Evolutionary conservation across 1,140 invertebrate genomes (phyloP).

Genomic region (Kradibia gibbosae): DNA sequence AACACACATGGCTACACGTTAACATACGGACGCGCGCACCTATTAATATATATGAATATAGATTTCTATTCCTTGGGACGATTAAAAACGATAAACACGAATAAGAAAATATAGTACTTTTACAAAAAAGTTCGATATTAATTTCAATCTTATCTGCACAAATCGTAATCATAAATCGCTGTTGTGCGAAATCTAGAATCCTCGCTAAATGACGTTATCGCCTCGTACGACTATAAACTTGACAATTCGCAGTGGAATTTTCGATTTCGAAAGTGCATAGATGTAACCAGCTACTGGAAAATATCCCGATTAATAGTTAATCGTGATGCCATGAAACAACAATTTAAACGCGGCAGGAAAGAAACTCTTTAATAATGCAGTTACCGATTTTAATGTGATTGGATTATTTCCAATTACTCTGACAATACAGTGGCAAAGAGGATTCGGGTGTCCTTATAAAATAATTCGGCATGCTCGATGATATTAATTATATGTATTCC

Average conservation of each 20-base stretch:
- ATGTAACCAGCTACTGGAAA: slow-evolving; percentile 21
- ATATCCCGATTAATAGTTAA: slow-evolving; percentile 29
- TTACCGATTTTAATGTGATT: neutral
- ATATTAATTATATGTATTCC: neutral
- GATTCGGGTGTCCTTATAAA: neutral
- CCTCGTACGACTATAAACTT: slow-evolving; percentile 3
- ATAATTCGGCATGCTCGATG: neutral
- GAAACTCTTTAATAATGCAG: slow-evolving; percentile 17
- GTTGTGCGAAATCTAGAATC: slow-evolving; percentile 11
- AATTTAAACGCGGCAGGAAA: neutral
- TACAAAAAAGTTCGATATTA: slow-evolving; percentile 1
- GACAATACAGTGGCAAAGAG: neutral
- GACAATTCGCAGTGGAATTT: neutral
- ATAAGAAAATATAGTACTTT: slow-evolving; percentile 4
- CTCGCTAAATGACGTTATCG: slow-evolving; percentile 34
- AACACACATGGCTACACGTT: no score
- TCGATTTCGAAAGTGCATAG: neutral
- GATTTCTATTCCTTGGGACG: neutral
- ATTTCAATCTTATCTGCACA: slow-evolving; percentile 9
- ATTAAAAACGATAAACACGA: slow-evolving; percentile 3
- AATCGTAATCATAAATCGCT: slow-evolving; percentile 27
- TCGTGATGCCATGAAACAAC: neutral
- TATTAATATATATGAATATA: neutral
- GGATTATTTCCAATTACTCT: slow-evolving; percentile 23
- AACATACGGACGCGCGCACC: no score